Base-by-base conservation (phyloP, 1,140 invertebrate species). In the Bombus ignitus region DNA sequence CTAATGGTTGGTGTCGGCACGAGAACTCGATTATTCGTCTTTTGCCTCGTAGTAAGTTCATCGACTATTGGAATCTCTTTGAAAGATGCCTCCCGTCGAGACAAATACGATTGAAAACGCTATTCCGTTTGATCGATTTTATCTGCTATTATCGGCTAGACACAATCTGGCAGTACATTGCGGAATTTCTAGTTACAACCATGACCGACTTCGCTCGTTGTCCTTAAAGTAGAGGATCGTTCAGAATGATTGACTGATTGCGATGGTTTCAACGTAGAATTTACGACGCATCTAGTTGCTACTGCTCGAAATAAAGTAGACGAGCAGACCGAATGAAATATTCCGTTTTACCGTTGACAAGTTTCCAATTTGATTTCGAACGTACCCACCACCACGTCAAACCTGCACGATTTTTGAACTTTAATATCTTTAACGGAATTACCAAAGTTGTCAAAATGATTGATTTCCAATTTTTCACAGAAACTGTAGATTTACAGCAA, bases 201-300 rank as follows among this genome's bases (percentile, higher is more conserved):
- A 42, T 83, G 81, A 83, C 72, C 81, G 62, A 83, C 62, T 68
- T 83, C 44, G 39, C 25, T 81, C 12, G 53, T 12, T 59, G 75
- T 73, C 70, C 47, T 73, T 62, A 73, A 82, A 57, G 35, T 47
- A n/a, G 47, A 83, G 35, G 62, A 68, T 76, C 73, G 59, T 77
- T 47, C 44, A 18, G 47, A 76, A 68, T 75, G 81, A 22, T 65
- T 75, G 73, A 68, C 73, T 77, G 81, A 83, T 83, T 42, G 44
- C 62, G 35, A 68, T 42, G 18, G 44, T 76, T 83, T 73, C 62
- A 68, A 65, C 47, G 59, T 13, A 15, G 57, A 65, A 83, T 83
- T 83, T 76, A 76, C 73, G 81, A 53, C 44, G 32, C n/a, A 39
- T 73, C 80, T 35, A 35, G 73, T 25, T 57, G 62, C 25, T 32